Evolutionary conservation across 2,888 invertebrate species (phyloP), one percentile per base, ranked within the genome.

Genomic region (Spodoptera littoralis): DNA sequence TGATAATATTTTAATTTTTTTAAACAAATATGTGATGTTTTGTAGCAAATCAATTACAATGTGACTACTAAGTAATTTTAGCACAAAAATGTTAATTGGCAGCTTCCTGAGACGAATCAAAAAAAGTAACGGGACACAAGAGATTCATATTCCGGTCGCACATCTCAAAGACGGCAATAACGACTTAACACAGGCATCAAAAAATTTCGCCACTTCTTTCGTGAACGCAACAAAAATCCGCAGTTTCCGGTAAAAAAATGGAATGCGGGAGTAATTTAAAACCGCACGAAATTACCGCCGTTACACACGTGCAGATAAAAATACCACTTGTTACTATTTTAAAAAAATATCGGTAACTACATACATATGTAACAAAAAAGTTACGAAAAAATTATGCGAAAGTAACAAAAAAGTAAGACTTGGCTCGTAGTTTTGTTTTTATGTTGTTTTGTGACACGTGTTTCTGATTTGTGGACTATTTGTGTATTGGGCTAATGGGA

Each of bases 231-330:
- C 85, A 88, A 91, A 92, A 92, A 92, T 90, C 89, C 79, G 77
- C 88, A 79, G 88, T 87, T 92, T 93, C 94, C 93, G 92, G 88
- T 88, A 85, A 90, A 91, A 91, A 92, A 91, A 85, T 78, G 88
- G 88, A 86, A 87, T 85, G 84, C 82, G 69, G 69, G 47, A 81
- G 93, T 92, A 93, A 93, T 92, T 91, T 92, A 82, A 93, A 84
- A 91, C 92, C 90, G 87, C 91, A 91, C 88, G 70, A 91, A 92
- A 92, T 92, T 89, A 87, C 86, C 77, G 84, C 85, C 84, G 86
- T 82, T 85, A 84, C 88, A 87, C 90, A 92, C 89, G 92, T 93
- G 92, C 89, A 89, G 83, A 82, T 81, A 82, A 84, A 73, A 84
- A 81, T 83, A 79, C 65, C 79, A 85, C 81, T 87, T 89, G 88